These are phyloP conservation scores for Drosophila kuntzei DNA, from an alignment of 2,888 invertebrate species.

Conservation along the genomic window DNA sequence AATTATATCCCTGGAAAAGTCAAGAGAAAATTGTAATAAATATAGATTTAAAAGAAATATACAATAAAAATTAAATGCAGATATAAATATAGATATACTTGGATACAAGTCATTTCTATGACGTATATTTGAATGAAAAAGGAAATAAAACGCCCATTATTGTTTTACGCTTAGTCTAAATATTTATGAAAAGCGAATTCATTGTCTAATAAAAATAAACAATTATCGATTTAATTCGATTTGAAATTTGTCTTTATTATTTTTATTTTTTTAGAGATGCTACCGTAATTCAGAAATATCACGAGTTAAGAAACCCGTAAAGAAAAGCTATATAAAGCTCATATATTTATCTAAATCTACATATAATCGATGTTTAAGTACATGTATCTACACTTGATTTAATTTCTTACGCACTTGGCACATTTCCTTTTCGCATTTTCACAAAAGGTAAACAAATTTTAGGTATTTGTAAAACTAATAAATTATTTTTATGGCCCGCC, in stretches of 20 bases:
- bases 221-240: conserved; percentile 33
- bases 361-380: conserved; percentile 3
- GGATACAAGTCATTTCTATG: conserved; percentile 27
- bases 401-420: conserved; percentile 23
- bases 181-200: conserved; percentile 56
- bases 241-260: conserved; percentile 43
- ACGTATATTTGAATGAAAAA: conserved; percentile 51
- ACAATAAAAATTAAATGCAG: background rate
- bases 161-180: conserved; percentile 46
- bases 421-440: conserved; percentile 17
- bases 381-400: conserved; percentile 7
- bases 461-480: conserved; percentile 70
- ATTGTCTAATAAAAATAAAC: conserved; percentile 57
- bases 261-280: conserved; percentile 16
- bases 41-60: too few species aligned
- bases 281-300: conserved; percentile 25
- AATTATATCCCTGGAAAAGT: conserved; percentile 58
- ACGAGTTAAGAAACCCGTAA: conserved; percentile 6
- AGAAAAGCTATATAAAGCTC: conserved; percentile 1
- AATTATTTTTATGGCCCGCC: conserved; percentile 65
- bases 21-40: background rate
- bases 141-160: conserved; percentile 31
- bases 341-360: conserved; percentile 5
- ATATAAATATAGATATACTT: background rate
- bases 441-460: conserved; percentile 51